A percentile compares a stretch with the other conserved stretches of the same genome.
phyloP scores from a whole-genome alignment of 2,888 invertebrate genomes.

The Drosophila mettleri region DNA sequence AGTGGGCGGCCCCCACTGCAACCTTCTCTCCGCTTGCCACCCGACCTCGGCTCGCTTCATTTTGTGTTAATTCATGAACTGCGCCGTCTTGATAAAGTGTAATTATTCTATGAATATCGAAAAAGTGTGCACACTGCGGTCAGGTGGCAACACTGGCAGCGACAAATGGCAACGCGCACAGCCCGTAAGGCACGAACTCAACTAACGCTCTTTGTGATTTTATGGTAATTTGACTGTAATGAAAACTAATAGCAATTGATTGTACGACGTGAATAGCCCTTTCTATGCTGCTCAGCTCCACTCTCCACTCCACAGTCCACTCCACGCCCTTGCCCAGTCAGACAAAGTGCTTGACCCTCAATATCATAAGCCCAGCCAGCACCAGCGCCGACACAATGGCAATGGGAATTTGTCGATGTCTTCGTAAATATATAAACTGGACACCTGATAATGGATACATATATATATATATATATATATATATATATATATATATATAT shows the following conservation, averaged over 20 bases:
- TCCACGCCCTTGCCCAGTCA: background rate
- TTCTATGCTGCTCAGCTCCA: constrained; percentile 16
- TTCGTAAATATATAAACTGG: constrained; percentile 30
- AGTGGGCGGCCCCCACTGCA: background rate
- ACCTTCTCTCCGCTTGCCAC: background rate
- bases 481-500: constrained; percentile 29
- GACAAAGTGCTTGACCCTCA: constrained; percentile 43
- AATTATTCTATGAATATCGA: constrained; percentile 80
- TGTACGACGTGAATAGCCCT: constrained; percentile 73
- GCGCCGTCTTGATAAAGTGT: constrained; percentile 74
- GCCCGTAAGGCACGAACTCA: constrained; percentile 54
- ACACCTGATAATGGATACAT: constrained; percentile 69
- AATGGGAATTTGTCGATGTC: constrained; percentile 29
- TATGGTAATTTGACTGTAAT: constrained; percentile 79
- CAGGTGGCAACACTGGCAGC: constrained; percentile 29
- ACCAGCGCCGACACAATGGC: constrained; percentile 18
- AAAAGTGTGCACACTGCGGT: constrained; percentile 62
- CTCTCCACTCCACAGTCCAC: background rate
- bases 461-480: constrained; percentile 7
- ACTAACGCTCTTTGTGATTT: constrained; percentile 70
- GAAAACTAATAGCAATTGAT: constrained; percentile 81
- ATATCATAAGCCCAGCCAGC: constrained; percentile 36
- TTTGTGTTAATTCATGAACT: constrained; percentile 75
- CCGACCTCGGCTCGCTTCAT: background rate
- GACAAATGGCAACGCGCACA: constrained; percentile 57